Evolutionary conservation across 2,113 vertebrate genomes (phyloP), one percentile per base, ranked within the genome.

Genomic region (Petaurus breviceps): DNA sequence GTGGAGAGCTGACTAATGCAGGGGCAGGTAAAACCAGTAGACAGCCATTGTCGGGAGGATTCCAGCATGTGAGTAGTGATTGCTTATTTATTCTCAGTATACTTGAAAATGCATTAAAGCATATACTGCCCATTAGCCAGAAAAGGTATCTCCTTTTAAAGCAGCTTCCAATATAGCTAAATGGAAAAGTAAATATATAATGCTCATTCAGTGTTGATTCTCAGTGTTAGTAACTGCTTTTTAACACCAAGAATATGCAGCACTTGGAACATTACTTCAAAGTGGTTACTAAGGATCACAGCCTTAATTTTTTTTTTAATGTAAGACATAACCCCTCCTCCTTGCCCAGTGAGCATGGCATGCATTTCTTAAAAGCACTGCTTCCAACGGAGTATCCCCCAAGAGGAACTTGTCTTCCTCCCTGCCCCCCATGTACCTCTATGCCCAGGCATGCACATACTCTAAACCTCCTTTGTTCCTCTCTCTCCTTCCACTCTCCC

Each of bases 301-400:
- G 96, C 97, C 95, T 98, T 98, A 95, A 96, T 93, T 37, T 96
- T 94, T 89, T 90, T 93, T 96, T 57, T 51, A 96, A 95, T 93
- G 77, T 94, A 95, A 94, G 51, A 94, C 84, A 53, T 6, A 92
- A 55, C 57, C 11, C 50, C 25, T 95, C 52, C 47, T 92, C 54
- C 77, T 8, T 4, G 89, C 37, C 52, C 77, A 90, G 54, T 94
- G 91, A 97, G 91, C 31, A 54, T 96, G 90, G 61, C 93, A 89
- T 92, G n/a, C 53, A n/a, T 93, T 97, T 95, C 91, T 95, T 37
- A 57, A 96, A 97, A 94, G 54, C 1, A 94, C n/a, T 51, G 57
- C 91, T 95, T 54, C 61, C 95, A 31, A 68, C 91, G 89, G 92
- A 91, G 47, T 55, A 68, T 95, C 57, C 96, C 77, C 90, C 89